Evolutionary conservation across 2,888 invertebrate genomes (phyloP), one percentile per base, ranked within the genome.

Genomic region (Patella caerulea): DNA sequence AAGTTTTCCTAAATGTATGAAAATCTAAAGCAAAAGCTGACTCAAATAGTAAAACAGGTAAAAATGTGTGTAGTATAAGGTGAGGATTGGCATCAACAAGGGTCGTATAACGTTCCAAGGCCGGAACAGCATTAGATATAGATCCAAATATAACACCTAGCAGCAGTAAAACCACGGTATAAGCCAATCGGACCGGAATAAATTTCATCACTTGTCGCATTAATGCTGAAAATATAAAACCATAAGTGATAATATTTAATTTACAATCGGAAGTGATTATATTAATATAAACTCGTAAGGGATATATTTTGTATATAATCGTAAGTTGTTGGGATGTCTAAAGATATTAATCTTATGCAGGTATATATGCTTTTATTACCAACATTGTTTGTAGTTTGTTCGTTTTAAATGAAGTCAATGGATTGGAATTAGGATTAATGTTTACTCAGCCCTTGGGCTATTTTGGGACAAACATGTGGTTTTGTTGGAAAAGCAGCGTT

Each of bases 41-140:
- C 77, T 92, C 92, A 83, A 92, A 92, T 54, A 92, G 88, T 53
- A 92, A 87, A 34, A 91, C 88, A 0, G 92, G 92, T 45, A 92
- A 84, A 75, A 92, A 91, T 29, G 90, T 85, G 73, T 88, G 86
- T 71, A 91, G 88, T 52, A 91, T 84, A 7, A 90, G 85, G 76
- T 90, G 89, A 3, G 92, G 91, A 76, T 91, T 88, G 7, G 86
- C 79, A 55, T 85, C 85, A 11, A 88, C 84, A 2, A 90, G 82
- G 9, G 45, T 45, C 7, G 88, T 87, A 65, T 65, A 65, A 11
- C 1, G 19, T 52, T 85, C 81, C 7, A 90, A 83, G 0, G 72
- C 77, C 3, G 75, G 75, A 74, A 84, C 80, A 9, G 83, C 75
- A 9, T 81, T 77, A 3, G 85, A 82, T 11, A 88, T 78, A 19